Evolutionary conservation across 2,888 invertebrate genomes (phyloP).

Genomic region (Pseudococcus longispinus): DNA sequence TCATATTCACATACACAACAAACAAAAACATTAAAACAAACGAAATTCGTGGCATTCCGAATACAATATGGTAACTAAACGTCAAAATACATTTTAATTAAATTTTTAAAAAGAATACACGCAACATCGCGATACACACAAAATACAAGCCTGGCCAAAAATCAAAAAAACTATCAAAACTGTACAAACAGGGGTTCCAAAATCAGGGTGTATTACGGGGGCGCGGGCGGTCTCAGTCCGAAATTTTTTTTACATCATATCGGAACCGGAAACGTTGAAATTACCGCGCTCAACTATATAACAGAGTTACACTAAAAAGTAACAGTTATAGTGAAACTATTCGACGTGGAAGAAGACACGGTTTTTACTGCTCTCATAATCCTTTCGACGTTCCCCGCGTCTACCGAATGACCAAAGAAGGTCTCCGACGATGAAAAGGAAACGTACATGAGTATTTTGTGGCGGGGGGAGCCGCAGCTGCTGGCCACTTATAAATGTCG

Average conservation of each 20-base stretch:
- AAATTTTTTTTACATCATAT: conserved; percentile 7
- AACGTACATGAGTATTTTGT: not conserved
- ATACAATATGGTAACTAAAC: conserved; percentile 19
- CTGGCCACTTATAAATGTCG: not conserved
- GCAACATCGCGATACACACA: not conserved
- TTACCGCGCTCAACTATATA: not conserved
- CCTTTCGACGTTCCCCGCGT: conserved; percentile 31
- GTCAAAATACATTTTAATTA: not conserved
- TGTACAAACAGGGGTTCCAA: not conserved
- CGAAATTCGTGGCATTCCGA: conserved; percentile 30
- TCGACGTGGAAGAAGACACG: conserved; percentile 1
- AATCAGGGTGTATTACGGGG: not conserved
- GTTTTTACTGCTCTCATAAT: conserved; percentile 32
- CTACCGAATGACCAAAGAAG: conserved; percentile 26
- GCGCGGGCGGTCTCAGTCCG: not conserved
- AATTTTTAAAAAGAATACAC: not conserved
- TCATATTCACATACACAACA: conserved; percentile 31
- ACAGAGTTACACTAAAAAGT: not conserved
- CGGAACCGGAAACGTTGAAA: conserved; percentile 39
- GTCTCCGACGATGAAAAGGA: conserved; percentile 10
- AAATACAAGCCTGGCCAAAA: not conserved
- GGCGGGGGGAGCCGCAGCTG: not conserved
- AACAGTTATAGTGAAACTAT: conserved; percentile 28
- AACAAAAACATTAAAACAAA: conserved; percentile 25
- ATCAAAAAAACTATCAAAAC: not conserved